Base-by-base conservation (phyloP, 2,888 invertebrate genomes). In the Orgyia antiqua region DNA sequence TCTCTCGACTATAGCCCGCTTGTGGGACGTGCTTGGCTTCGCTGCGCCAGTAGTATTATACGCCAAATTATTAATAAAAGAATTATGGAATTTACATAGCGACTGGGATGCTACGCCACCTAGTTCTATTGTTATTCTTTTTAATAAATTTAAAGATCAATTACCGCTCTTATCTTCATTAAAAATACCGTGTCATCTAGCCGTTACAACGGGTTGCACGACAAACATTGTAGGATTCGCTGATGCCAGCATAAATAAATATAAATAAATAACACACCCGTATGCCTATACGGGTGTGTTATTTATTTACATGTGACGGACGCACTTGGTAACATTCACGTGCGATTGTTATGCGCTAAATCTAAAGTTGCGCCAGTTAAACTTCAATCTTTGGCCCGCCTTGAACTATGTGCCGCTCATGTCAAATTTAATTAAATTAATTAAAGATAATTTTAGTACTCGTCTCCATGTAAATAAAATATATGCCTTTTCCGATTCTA, bases 401-500 rank as follows among this genome's bases (percentile, higher is more conserved):
- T 36, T 7, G 27, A 29, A 9, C 9, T 36, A 0, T 36, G 31
- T n/a, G 31, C 36, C 3, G 24, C 31, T 1, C 8, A 4, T 32
- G 6, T 13, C 23, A 8, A 31, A 29, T 6, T 13, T 36, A 6
- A 13, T 33, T 1, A 10, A 10, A 7, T 8, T 5, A 10, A 9
- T 31, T 3, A 5, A 15, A n/a, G 9, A 15, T 1, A n/a, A 10
- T n/a, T 25, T 17, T 12, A n/a, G 18, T 8, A n/a, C 8, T 2
- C 27, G 28, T 13, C 13, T 24, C 21, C 7, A 8, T 6, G 15
- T 35, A 1, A 19, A 17, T 11, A 15, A 24, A 7, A 28, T 23
- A 13, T 28, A 25, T 15, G 36, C 36, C 3, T 36, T 31, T 21
- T 28, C 25, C 2, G 31, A 36, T 13, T 36, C 36, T 4, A 31